Conservation (phyloP, 1,140 invertebrate genomes). For the Stegodyphus dumicola region DNA sequence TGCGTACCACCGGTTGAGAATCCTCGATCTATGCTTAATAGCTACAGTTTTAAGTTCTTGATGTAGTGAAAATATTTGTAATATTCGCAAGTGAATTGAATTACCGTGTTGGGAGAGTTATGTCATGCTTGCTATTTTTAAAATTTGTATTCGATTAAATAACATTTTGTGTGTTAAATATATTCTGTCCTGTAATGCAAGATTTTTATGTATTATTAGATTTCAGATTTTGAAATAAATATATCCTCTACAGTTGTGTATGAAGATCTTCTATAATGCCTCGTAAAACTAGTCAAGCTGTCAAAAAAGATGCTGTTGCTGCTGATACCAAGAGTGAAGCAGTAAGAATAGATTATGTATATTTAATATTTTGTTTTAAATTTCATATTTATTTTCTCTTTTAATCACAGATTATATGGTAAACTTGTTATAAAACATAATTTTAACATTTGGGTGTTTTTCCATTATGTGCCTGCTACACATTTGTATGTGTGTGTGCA, state of each 20-base stretch:
- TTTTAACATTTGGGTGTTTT: not conserved
- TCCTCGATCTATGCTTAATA: no score
- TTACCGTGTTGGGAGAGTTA: not conserved
- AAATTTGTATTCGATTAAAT: not conserved
- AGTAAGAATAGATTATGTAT: not conserved
- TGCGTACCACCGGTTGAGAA: no score
- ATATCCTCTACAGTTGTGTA: not conserved
- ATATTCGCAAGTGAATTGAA: not conserved
- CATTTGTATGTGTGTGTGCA: no score
- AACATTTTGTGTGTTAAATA: not conserved
- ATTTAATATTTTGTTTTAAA: not conserved
- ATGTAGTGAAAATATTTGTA: no score
- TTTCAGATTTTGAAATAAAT: slow-evolving; percentile 1
- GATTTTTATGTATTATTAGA: not conserved
- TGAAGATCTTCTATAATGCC: slow-evolving; percentile 25
- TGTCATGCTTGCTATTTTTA: not conserved
- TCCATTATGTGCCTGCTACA: not conserved
- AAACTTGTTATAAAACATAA: not conserved
- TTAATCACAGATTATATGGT: not conserved
- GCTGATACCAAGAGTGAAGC: not conserved
- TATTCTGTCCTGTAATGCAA: not conserved
- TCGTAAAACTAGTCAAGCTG: slow-evolving; percentile 21
- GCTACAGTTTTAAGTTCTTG: no score
- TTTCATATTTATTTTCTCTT: not conserved
- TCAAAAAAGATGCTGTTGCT: slow-evolving; percentile 8